Percentiles rank a stretch among this genome's conserved stretches.
phyloP scores from a whole-genome alignment of 2,888 invertebrate genomes.

The Trissolcus japonicus region DNA sequence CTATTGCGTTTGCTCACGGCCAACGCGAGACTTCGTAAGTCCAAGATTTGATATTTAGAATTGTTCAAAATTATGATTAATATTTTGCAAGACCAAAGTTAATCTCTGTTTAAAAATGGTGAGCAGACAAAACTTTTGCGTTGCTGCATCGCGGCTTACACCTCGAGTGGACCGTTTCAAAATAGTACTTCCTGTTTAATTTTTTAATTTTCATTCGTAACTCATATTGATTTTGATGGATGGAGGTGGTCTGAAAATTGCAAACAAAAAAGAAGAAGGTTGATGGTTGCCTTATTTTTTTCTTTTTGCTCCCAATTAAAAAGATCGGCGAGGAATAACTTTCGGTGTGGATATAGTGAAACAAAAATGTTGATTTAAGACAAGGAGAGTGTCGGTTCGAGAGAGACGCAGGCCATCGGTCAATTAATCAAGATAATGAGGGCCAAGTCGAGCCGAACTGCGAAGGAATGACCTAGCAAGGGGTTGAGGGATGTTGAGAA shows the following conservation, averaged over 20 bases:
- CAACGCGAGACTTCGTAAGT: conserved; percentile 50
- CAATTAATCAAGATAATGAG: conserved; percentile 76
- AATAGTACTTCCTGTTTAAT: conserved; percentile 20
- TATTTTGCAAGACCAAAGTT: conserved; percentile 48
- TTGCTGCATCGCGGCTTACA: conserved; percentile 16
- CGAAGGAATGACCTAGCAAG: conserved; percentile 49
- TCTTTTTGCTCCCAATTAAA: no score
- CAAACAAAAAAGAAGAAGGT: not conserved
- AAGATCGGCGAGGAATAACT: no score
- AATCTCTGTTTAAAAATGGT: conserved; percentile 42
- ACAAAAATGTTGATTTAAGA: conserved; percentile 29
- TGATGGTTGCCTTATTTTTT: no score
- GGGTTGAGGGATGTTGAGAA: conserved; percentile 56
- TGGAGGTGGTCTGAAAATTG: not conserved
- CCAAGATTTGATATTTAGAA: conserved; percentile 56
- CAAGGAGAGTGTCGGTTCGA: conserved; percentile 47
- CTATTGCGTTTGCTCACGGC: conserved; percentile 55
- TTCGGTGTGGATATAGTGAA: conserved; percentile 9
- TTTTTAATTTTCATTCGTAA: conserved; percentile 26
- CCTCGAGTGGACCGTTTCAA: conserved; percentile 3
- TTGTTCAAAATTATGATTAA: conserved; percentile 54
- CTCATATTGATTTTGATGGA: conserved; percentile 17
- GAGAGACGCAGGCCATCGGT: conserved; percentile 71
- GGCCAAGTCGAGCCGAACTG: conserved; percentile 67
- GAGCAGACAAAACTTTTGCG: conserved; percentile 36